phyloP scores from a whole-genome alignment of 2,797 vertebrate species.

The Sebastes steindachneri region DNA sequence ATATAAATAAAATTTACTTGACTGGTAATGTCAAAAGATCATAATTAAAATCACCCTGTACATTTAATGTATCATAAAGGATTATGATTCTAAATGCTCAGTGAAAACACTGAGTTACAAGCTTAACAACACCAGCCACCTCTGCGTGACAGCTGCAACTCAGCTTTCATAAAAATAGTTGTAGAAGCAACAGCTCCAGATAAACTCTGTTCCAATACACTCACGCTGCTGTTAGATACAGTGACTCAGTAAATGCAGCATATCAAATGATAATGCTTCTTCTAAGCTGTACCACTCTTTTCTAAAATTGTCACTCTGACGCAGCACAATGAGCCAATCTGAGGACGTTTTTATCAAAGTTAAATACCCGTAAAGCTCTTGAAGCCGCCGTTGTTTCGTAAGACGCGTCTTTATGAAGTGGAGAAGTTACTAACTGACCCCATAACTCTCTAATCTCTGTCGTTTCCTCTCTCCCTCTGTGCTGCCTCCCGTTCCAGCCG shows the following conservation, averaged over 20 bases:
- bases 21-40: not conserved
- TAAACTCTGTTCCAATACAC: not conserved
- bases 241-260: not conserved
- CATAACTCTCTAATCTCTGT: slow-evolving; percentile 56
- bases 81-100: not conserved
- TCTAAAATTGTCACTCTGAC: slow-evolving; percentile 10
- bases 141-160: slow-evolving; percentile 9
- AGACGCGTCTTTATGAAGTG: slow-evolving; percentile 13
- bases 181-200: not conserved
- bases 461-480: not conserved
- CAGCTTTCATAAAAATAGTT: slow-evolving; percentile 10
- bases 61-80: not conserved
- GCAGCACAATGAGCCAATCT: not conserved
- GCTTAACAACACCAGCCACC: not conserved
- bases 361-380: not conserved
- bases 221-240: not conserved
- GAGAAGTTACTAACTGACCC: slow-evolving; percentile 37
- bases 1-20: not conserved
- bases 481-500: slow-evolving; percentile 31
- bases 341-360: slow-evolving; percentile 1
- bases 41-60: not conserved
- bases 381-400: slow-evolving; percentile 11
- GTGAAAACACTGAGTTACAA: not conserved
- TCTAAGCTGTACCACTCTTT: not conserved
- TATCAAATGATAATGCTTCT: not conserved